Evolutionary conservation across 1,140 invertebrate genomes (phyloP).

Genomic region (Panonychus citri): DNA sequence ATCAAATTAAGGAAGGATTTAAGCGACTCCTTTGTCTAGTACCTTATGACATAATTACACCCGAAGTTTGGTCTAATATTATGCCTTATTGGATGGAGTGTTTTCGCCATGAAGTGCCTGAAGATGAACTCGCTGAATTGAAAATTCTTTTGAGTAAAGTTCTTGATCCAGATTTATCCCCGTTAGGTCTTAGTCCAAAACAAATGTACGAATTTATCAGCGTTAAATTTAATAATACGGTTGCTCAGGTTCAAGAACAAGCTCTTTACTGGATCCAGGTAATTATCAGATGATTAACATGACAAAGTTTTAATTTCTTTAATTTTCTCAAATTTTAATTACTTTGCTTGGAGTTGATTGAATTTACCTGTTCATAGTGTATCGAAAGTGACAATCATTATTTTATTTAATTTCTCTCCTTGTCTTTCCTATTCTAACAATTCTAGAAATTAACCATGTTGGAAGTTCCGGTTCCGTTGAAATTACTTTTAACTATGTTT

Average conservation of each 20-base stretch:
- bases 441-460: constrained; percentile 51
- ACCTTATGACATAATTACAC: constrained; percentile 86
- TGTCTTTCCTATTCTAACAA: constrained; percentile 2
- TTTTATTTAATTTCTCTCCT: neutral
- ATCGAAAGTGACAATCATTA: too few relatives aligned
- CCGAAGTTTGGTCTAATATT: constrained; percentile 35
- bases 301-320: neutral
- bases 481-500: constrained; percentile 66
- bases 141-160: constrained; percentile 84
- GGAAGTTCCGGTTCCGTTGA: constrained; percentile 64
- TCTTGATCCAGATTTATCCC: constrained; percentile 81
- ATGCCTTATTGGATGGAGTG: constrained; percentile 35
- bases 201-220: constrained; percentile 88
- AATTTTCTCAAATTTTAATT: neutral
- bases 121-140: constrained; percentile 68
- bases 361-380: neutral
- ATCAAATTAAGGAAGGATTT: constrained; percentile 81
- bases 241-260: constrained; percentile 68
- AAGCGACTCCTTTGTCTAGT: constrained; percentile 79
- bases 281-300: neutral
- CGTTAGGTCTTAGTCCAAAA: constrained; percentile 70
- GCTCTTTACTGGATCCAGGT: constrained; percentile 76
- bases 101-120: constrained; percentile 75
- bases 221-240: constrained; percentile 55
- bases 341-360: constrained; percentile 24